Evolutionary conservation across 2,888 invertebrate genomes (phyloP).

Genomic region (Nebria salina): DNA sequence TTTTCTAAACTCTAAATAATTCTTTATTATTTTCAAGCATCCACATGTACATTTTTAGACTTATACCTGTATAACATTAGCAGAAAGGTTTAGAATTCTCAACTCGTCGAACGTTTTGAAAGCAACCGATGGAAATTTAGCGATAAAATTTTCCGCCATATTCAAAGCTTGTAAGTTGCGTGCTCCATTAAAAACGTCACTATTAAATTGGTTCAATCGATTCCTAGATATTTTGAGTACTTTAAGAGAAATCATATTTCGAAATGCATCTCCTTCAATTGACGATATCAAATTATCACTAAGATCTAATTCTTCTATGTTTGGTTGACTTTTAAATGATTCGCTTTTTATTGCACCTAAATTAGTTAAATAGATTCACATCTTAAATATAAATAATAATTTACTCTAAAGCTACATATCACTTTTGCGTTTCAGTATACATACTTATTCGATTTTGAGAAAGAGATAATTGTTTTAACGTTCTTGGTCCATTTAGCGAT

Average conservation of each 20-base stretch:
- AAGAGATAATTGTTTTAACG: conserved; percentile 77
- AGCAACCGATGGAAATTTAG: conserved; percentile 82
- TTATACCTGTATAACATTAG: conserved; percentile 83
- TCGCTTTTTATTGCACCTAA: conserved; percentile 73
- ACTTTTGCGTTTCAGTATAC: conserved; percentile 49
- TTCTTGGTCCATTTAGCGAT: conserved; percentile 83
- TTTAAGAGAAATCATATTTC: conserved; percentile 73
- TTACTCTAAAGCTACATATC: neutral
- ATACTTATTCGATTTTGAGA: conserved; percentile 85
- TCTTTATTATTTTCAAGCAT: neutral
- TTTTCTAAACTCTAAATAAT: conserved; percentile 77
- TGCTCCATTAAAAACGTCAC: conserved; percentile 83
- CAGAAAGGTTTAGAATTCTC: conserved; percentile 81
- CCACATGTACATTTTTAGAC: neutral
- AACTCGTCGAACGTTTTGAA: conserved; percentile 75
- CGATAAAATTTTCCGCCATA: conserved; percentile 86
- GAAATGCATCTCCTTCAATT: conserved; percentile 81
- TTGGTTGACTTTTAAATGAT: conserved; percentile 75
- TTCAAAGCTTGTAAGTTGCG: conserved; percentile 81
- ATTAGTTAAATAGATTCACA: conserved; percentile 55
- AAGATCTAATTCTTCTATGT: conserved; percentile 80
- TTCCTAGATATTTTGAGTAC: conserved; percentile 81
- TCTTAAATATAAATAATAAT: conserved; percentile 19
- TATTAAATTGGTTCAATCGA: conserved; percentile 81
- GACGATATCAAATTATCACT: conserved; percentile 79